These are phyloP conservation scores for Chrysotoxum bicinctum DNA, from an alignment of 2,888 invertebrate species.

Conservation along the genomic window DNA sequence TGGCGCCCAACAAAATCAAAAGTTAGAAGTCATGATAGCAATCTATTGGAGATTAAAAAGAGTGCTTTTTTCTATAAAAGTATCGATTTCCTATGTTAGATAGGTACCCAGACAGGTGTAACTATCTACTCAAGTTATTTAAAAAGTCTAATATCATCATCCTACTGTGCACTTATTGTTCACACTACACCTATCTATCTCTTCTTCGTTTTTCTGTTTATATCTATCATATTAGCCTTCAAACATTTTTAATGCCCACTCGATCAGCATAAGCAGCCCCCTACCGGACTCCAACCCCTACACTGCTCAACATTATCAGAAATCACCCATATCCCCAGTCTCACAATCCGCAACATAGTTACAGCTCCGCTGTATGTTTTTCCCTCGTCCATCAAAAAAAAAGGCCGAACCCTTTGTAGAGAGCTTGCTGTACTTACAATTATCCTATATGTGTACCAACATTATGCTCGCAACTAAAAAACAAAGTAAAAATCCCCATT, in stretches of 20 bases:
- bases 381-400: conserved; percentile 4
- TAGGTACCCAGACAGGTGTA: no score
- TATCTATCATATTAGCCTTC: background rate
- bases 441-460: conserved; percentile 48
- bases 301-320: background rate
- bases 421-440: conserved; percentile 49
- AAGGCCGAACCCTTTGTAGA: conserved; percentile 18
- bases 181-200: no score
- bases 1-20: no score
- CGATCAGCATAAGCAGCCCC: background rate
- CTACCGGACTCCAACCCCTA: no score
- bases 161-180: no score
- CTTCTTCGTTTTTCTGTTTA: no score
- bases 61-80: no score
- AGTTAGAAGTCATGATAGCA: no score
- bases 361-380: conserved; percentile 48
- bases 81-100: no score
- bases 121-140: no score
- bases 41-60: no score
- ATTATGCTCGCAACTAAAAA: conserved; percentile 59
- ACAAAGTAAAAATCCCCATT: conserved; percentile 26
- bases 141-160: no score
- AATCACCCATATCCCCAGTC: background rate
- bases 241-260: background rate
- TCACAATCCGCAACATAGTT: background rate